Conservation (phyloP, 1,140 invertebrate genomes). For the Popillia japonica region DNA sequence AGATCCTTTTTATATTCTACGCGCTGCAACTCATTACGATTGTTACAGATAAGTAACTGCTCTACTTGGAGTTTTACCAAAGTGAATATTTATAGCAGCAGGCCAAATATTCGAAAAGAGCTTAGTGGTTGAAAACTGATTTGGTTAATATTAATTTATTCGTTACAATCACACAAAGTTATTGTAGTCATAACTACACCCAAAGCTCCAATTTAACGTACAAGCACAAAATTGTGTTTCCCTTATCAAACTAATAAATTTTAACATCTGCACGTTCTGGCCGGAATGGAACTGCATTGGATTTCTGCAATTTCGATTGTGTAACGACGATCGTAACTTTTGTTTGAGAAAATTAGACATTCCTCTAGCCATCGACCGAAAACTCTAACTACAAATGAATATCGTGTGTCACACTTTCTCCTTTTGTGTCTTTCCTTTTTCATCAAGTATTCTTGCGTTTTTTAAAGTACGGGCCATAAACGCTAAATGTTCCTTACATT, state of each 20-base stretch:
- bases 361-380: slow-evolving; percentile 2
- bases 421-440: background rate
- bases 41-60: too few relatives aligned
- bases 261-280: slow-evolving; percentile 19
- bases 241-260: slow-evolving; percentile 29
- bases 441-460: background rate
- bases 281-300: background rate
- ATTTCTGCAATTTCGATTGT: slow-evolving; percentile 3
- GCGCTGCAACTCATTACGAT: too few relatives aligned
- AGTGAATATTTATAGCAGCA: too few relatives aligned
- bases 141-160: background rate
- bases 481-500: background rate
- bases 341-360: slow-evolving; percentile 34
- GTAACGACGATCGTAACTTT: slow-evolving; percentile 20
- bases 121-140: too few relatives aligned
- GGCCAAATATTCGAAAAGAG: too few relatives aligned
- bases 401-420: background rate
- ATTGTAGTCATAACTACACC: background rate
- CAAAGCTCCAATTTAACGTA: background rate
- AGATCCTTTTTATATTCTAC: too few relatives aligned
- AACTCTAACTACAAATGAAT: slow-evolving; percentile 21
- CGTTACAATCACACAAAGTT: background rate
- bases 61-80: too few relatives aligned
- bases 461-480: background rate
- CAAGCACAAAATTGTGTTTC: background rate